phyloP scores from a whole-genome alignment of 2,797 vertebrate genomes.

The Cyclura pinguis region DNA sequence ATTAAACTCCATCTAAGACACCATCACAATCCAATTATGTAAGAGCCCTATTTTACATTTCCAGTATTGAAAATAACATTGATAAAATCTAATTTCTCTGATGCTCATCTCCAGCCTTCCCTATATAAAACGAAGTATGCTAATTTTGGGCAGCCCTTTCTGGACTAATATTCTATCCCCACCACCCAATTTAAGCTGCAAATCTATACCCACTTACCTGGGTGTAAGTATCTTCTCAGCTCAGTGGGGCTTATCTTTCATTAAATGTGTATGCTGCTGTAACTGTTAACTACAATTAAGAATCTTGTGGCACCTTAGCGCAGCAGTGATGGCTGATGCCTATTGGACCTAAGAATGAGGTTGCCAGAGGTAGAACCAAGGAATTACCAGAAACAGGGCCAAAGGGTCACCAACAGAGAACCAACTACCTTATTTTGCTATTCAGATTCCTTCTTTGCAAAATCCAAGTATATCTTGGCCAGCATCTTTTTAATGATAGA shows the following conservation, averaged over 20 bases:
- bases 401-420: no score
- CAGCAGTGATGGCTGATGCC: neutral
- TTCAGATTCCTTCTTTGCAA: no score
- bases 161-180: neutral
- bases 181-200: neutral
- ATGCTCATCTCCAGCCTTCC: neutral
- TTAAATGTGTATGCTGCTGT: neutral
- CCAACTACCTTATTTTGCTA: no score
- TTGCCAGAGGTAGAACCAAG: no score
- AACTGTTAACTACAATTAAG: neutral
- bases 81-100: neutral
- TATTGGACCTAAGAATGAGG: no score
- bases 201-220: neutral
- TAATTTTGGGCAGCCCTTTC: neutral
- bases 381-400: no score
- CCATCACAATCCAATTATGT: neutral
- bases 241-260: neutral
- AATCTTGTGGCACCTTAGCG: neutral
- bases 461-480: no score
- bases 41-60: neutral
- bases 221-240: neutral
- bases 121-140: neutral
- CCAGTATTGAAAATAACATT: neutral
- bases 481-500: no score
- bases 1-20: neutral